Evolutionary conservation across 2,888 invertebrate species (phyloP), one percentile per base, ranked within the genome.

Genomic region (Phyllotreta cruciferae): DNA sequence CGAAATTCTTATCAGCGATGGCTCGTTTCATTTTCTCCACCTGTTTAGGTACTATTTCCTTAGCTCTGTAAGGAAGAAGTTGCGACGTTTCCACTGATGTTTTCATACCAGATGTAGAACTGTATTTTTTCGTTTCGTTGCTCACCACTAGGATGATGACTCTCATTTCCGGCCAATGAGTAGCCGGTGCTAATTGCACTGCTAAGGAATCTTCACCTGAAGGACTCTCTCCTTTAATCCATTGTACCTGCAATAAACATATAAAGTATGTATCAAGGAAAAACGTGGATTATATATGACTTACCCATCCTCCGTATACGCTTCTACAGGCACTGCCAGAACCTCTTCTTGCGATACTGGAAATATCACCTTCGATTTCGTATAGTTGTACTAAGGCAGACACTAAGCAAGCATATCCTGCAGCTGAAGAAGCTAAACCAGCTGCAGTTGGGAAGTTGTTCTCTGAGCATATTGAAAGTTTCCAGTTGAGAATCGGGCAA

Each of bases 391-490:
- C 90, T 60, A 98, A 81, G 0, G 94, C 88, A 70, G 86, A 88
- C 0, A 94, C 94, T 73, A 98, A 82, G 78, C 96, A 96, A 1
- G 98, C 98, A 81, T 96, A 98, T 3, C 99, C 99, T 42, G 99
- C 97, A 34, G 99, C 98, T 62, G 98, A 98, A 0, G 98, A 98
- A 0, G 99, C 99, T 52, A 99, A 84, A 0, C 99, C 99, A 60
- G 98, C 98, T 3, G 97, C 97, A 3, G 98, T 98, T 8, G 99
- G 99, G 78, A 99, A 99, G 83, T 98, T 98, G 80, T 99, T 99
- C 77, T 89, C 89, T 0, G 95, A 95, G 77, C 91, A 92, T 73
- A 95, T 89, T 71, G 90, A 91, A 39, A 95, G 77, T 75, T 92
- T 90, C 90, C 90, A 92, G 7, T 87, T 77, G 64, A 85, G 82